Evolutionary conservation across 2,888 invertebrate species (phyloP).

Genomic region (Sipha maydis): DNA sequence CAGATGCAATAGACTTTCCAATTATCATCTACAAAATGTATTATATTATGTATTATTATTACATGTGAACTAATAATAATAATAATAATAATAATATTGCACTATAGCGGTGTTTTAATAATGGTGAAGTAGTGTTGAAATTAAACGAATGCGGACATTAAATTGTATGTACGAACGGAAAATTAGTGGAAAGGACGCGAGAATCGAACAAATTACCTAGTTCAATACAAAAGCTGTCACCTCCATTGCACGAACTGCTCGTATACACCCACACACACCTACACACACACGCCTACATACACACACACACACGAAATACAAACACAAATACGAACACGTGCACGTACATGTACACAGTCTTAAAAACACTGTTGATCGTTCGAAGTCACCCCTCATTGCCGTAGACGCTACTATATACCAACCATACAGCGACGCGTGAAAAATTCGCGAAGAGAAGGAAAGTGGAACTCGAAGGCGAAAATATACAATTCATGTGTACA

Average conservation of each 20-base stretch:
- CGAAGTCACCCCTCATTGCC: too few relatives aligned
- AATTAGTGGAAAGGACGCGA: background rate
- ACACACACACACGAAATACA: background rate
- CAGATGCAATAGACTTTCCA: background rate
- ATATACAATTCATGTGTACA: background rate
- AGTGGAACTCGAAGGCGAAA: background rate
- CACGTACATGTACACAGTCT: too few relatives aligned
- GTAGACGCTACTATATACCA: too few relatives aligned
- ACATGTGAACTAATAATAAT: background rate
- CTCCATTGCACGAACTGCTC: background rate
- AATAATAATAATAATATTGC: background rate
- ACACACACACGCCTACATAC: background rate
- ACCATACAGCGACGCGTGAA: background rate
- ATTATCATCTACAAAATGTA: background rate
- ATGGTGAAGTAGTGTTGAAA: background rate
- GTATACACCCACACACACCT: background rate
- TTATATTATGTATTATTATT: too few relatives aligned
- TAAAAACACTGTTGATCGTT: too few relatives aligned
- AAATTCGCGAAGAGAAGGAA: background rate
- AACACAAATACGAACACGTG: too few relatives aligned
- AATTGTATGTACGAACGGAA: background rate
- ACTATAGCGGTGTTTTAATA: background rate
- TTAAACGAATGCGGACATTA: background rate
- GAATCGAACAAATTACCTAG: conserved; percentile 9
- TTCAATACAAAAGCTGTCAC: conserved; percentile 5